Conservation (phyloP, 2,888 invertebrate genomes). For the Xestia c-nigrum region DNA sequence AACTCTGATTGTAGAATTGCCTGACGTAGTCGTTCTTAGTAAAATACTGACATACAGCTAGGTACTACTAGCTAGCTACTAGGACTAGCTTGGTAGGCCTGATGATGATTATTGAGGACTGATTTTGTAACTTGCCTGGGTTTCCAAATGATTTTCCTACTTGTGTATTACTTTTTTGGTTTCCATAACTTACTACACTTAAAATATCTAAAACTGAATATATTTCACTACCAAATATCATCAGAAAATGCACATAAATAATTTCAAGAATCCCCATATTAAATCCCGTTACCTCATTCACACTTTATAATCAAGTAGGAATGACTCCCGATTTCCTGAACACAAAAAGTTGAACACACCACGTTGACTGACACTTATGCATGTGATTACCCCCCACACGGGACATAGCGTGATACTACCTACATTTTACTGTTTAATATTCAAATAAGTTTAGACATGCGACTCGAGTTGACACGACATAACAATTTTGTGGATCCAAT, state of each 20-base stretch:
- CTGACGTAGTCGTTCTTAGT: no score
- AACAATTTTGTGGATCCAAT: conserved; percentile 43
- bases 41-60: no score
- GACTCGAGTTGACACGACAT: conserved; percentile 38
- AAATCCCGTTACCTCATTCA: conserved; percentile 37
- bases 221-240: not conserved
- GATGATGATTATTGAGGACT: not conserved
- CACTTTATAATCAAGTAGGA: conserved; percentile 11
- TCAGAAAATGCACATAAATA: not conserved
- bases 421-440: conserved; percentile 19
- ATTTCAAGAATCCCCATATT: not conserved
- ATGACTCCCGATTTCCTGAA: conserved; percentile 39
- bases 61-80: not conserved
- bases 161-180: not conserved
- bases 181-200: not conserved
- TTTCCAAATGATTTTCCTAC: not conserved
- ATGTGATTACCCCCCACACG: conserved; percentile 39
- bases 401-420: conserved; percentile 49
- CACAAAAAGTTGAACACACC: not conserved
- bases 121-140: not conserved
- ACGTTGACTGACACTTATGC: conserved; percentile 26
- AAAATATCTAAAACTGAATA: not conserved
- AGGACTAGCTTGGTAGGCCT: not conserved
- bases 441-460: conserved; percentile 45
- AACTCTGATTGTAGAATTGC: no score